Evolutionary conservation across 1,140 invertebrate genomes (phyloP).

Genomic region (Pomacea maculata): DNA sequence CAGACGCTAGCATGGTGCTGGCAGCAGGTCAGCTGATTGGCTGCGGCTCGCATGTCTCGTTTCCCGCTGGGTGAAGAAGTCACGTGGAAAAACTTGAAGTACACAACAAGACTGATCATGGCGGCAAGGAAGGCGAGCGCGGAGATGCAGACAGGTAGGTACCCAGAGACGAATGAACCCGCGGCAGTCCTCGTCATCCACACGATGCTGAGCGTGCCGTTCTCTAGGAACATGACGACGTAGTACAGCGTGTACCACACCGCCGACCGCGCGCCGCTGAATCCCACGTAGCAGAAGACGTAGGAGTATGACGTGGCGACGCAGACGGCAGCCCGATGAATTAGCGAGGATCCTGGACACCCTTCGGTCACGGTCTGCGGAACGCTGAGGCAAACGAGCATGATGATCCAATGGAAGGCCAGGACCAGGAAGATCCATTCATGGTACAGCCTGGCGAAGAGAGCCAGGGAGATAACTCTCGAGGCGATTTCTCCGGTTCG

Average conservation of each 20-base stretch:
- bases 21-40: not conserved
- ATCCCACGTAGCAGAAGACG: constrained; percentile 89
- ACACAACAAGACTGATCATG: constrained; percentile 85
- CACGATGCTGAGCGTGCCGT: constrained; percentile 70
- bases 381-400: constrained; percentile 85
- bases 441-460: constrained; percentile 86
- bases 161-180: constrained; percentile 17
- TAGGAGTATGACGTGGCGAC: constrained; percentile 86
- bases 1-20: not conserved
- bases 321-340: constrained; percentile 67
- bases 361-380: constrained; percentile 13
- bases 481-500: constrained; percentile 86
- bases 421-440: constrained; percentile 85
- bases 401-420: constrained; percentile 82
- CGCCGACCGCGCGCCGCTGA: constrained; percentile 81
- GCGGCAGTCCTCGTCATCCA: constrained; percentile 65
- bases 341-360: not conserved
- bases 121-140: constrained; percentile 78
- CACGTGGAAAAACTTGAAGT: constrained; percentile 81
- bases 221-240: constrained; percentile 91
- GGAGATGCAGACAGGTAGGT: constrained; percentile 69
- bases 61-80: not conserved
- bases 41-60: not conserved
- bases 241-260: constrained; percentile 89
- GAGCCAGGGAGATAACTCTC: constrained; percentile 80